These are phyloP conservation scores for Carcharodon carcharias DNA, from an alignment of 2,797 vertebrate species.

Conservation along the genomic window DNA sequence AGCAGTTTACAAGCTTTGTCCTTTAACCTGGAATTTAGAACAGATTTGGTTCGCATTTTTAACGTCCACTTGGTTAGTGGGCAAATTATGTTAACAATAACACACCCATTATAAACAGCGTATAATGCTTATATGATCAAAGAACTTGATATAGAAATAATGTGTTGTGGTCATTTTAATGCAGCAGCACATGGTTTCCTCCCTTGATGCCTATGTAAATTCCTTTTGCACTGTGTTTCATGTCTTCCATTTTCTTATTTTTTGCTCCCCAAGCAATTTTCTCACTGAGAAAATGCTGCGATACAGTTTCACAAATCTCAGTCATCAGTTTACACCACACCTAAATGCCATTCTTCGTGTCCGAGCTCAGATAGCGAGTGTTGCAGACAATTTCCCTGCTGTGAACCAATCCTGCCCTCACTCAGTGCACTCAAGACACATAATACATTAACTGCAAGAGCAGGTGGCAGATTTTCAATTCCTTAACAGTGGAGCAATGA, in stretches of 20 bases:
- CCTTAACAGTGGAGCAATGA: background rate
- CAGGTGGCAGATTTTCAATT: background rate
- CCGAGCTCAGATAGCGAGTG: background rate
- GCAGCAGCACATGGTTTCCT: background rate
- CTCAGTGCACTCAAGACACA: no score
- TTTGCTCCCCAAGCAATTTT: background rate
- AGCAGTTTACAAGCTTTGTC: background rate
- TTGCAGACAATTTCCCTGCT: background rate
- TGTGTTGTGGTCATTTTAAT: background rate
- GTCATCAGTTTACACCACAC: background rate
- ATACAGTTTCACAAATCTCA: background rate
- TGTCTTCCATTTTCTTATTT: background rate
- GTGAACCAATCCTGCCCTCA: background rate
- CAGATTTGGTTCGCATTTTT: background rate
- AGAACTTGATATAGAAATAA: background rate
- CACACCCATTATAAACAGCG: background rate
- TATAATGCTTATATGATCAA: background rate
- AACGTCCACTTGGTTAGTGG: background rate
- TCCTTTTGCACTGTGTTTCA: background rate
- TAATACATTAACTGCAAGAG: background rate
- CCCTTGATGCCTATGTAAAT: background rate
- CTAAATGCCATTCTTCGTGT: background rate
- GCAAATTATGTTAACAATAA: background rate
- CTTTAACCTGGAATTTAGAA: background rate
- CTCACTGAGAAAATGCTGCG: background rate